Conservation (phyloP, 1,140 invertebrate species). For the Lysiphlebus fabarum region DNA sequence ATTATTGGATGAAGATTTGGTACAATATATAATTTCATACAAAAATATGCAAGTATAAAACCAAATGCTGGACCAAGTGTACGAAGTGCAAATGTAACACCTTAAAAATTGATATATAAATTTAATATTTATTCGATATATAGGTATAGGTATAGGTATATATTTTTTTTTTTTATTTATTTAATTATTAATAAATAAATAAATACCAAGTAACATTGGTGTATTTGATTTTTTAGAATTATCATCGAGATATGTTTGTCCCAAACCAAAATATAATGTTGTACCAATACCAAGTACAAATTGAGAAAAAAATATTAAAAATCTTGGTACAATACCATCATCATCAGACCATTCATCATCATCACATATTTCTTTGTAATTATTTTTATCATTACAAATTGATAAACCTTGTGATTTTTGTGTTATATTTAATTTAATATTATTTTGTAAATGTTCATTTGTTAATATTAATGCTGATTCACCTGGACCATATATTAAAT, state of each 20-base stretch:
- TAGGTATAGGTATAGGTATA: too few relatives aligned
- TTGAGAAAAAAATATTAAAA: conserved; percentile 67
- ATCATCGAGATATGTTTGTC: conserved; percentile 69
- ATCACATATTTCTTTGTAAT: conserved; percentile 48
- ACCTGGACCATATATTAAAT: conserved; percentile 67
- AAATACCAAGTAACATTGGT: conserved; percentile 60
- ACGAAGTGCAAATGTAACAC: conserved; percentile 61
- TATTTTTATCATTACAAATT: conserved; percentile 35
- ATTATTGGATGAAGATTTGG: conserved; percentile 63
- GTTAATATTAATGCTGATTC: conserved; percentile 54
- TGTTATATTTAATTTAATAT: conserved; percentile 34
- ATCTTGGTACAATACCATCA: conserved; percentile 56
- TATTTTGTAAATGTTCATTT: conserved; percentile 49
- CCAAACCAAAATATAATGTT: conserved; percentile 66
- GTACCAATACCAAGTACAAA: conserved; percentile 69
- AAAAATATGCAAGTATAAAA: conserved; percentile 57
- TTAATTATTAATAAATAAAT: conserved; percentile 9
- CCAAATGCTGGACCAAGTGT: conserved; percentile 60
- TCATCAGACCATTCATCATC: conserved; percentile 45
- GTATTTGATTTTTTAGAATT: conserved; percentile 68
- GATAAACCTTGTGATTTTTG: conserved; percentile 33
- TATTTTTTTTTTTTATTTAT: too few relatives aligned
- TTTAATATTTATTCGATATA: conserved; percentile 3
- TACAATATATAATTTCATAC: conserved; percentile 64
- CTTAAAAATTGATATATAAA: conserved; percentile 43